These are phyloP conservation scores for Ovibos moschatus DNA, from an alignment of 2,113 vertebrate species.

Conservation along the genomic window DNA sequence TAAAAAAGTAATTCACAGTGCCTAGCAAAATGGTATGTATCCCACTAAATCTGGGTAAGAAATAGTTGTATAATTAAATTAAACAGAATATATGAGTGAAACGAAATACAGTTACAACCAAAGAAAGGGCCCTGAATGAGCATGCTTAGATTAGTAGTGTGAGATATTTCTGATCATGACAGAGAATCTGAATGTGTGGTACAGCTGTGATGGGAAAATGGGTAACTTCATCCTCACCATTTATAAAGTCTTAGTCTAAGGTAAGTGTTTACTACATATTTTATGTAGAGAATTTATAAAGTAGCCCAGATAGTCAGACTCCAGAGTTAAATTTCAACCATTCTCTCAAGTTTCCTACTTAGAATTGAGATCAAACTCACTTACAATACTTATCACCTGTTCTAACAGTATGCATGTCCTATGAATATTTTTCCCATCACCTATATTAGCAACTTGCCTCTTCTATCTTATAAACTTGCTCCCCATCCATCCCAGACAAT, in stretches of 20 bases:
- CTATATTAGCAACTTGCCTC: neutral
- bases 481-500: neutral
- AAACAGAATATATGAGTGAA: neutral
- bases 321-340: neutral
- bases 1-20: neutral
- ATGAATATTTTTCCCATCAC: neutral
- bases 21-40: neutral
- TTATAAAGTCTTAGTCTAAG: constrained; percentile 8
- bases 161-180: neutral
- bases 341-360: neutral
- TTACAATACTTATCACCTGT: neutral
- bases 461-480: neutral
- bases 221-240: neutral
- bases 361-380: constrained; percentile 24
- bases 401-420: neutral
- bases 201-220: neutral
- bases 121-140: constrained; percentile 5
- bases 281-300: neutral
- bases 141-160: neutral
- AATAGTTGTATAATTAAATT: neutral
- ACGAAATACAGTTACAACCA: neutral
- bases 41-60: neutral
- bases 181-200: neutral
- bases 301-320: neutral
- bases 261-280: constrained; percentile 11